Conservation (phyloP, 2,888 invertebrate genomes). For the Kryphioiulus occultus region DNA sequence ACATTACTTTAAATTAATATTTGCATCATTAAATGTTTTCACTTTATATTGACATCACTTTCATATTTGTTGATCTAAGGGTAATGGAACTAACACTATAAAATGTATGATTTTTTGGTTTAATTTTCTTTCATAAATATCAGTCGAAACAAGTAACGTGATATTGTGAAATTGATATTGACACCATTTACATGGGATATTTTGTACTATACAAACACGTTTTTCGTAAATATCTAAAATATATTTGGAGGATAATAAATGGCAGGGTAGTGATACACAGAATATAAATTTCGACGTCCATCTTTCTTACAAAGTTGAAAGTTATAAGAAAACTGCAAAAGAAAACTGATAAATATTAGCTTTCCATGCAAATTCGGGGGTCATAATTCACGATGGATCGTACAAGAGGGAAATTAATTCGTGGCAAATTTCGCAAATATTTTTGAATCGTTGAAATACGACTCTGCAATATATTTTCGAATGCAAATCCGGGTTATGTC, state of each 20-base stretch:
- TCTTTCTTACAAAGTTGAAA: neutral
- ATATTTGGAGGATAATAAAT: neutral
- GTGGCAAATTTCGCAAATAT: neutral
- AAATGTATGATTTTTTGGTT: too few relatives aligned
- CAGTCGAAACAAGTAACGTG: too few relatives aligned
- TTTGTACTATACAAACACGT: neutral
- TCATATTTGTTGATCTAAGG: too few relatives aligned
- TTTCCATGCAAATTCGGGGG: neutral
- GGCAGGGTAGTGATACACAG: neutral
- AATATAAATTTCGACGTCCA: neutral
- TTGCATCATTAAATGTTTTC: too few relatives aligned
- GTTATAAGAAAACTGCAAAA: neutral
- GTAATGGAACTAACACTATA: too few relatives aligned
- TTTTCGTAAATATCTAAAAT: neutral
- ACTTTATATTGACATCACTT: too few relatives aligned
- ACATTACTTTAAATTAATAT: too few relatives aligned
- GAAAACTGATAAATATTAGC: neutral
- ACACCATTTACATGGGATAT: too few relatives aligned
- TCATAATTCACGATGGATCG: neutral
- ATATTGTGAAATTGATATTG: too few relatives aligned
- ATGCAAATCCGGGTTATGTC: neutral
- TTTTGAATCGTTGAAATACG: neutral
- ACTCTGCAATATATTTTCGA: neutral
- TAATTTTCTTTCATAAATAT: too few relatives aligned
- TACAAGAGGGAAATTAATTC: conserved; percentile 4